A percentile compares a stretch with the other conserved stretches of the same genome.
These are phyloP conservation scores for Penelope pileata DNA, from an alignment of 2,113 vertebrate species.

Conservation along the genomic window DNA sequence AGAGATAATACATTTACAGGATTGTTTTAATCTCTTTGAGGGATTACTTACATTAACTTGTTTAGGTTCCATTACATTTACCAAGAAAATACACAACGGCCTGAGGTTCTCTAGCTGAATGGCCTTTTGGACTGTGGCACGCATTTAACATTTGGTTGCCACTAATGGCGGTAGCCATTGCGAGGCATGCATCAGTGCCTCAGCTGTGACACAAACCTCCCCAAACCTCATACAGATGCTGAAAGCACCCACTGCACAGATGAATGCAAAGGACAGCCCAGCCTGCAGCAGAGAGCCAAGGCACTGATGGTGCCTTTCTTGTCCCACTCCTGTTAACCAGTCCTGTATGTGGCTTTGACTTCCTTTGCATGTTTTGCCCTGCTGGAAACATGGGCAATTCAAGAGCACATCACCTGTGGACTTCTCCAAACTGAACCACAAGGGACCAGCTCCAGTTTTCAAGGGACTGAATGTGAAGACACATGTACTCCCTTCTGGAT, in stretches of 20 bases:
- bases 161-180: too few species aligned
- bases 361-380: background rate
- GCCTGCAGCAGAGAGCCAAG: background rate
- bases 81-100: background rate
- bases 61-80: slow-evolving; percentile 36
- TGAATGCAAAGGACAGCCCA: background rate
- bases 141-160: background rate
- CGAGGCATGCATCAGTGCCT: accelerated
- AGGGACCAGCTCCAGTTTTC: accelerated
- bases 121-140: too few species aligned
- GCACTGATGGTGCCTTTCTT: background rate
- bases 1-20: slow-evolving; percentile 39
- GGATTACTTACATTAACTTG: slow-evolving; percentile 37
- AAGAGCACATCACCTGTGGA: background rate
- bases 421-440: background rate
- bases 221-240: accelerated
- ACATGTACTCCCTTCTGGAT: background rate
- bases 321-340: background rate
- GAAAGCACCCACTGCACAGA: background rate
- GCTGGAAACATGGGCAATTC: background rate
- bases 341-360: background rate
- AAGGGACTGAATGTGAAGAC: background rate
- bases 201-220: accelerated
- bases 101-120: background rate
- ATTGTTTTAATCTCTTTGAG: slow-evolving; percentile 54